Evolutionary conservation across 2,113 vertebrate species (phyloP).

Genomic region (Pongo abelii): DNA sequence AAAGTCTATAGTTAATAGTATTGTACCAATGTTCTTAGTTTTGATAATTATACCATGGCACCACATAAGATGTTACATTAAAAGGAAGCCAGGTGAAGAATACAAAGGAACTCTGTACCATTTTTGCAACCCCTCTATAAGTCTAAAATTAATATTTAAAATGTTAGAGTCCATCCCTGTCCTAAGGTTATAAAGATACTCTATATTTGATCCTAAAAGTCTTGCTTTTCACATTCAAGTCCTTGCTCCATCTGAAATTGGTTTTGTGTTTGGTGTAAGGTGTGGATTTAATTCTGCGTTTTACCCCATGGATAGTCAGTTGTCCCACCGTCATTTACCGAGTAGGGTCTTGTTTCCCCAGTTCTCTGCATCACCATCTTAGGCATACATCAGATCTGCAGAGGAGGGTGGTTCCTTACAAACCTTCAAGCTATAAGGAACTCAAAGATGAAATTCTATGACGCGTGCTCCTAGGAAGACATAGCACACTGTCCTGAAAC

Average conservation of each 20-base stretch:
- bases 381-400: neutral
- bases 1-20: neutral
- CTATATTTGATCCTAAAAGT: neutral
- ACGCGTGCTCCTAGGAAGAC: neutral
- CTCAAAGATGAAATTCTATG: neutral
- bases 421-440: neutral
- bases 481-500: too few relatives aligned
- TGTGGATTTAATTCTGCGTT: neutral
- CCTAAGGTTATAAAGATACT: neutral
- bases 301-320: neutral
- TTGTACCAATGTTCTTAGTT: neutral
- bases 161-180: neutral
- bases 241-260: neutral
- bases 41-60: neutral
- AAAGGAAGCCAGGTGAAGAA: neutral
- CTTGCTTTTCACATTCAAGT: neutral
- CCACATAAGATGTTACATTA: neutral
- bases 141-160: neutral
- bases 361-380: neutral
- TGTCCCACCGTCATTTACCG: neutral
- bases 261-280: neutral
- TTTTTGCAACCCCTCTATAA: neutral
- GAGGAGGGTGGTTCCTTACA: neutral
- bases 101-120: neutral
- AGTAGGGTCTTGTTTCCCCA: neutral